Base-by-base conservation (phyloP, 1,140 invertebrate species). In the Tetramorium alpestre region DNA sequence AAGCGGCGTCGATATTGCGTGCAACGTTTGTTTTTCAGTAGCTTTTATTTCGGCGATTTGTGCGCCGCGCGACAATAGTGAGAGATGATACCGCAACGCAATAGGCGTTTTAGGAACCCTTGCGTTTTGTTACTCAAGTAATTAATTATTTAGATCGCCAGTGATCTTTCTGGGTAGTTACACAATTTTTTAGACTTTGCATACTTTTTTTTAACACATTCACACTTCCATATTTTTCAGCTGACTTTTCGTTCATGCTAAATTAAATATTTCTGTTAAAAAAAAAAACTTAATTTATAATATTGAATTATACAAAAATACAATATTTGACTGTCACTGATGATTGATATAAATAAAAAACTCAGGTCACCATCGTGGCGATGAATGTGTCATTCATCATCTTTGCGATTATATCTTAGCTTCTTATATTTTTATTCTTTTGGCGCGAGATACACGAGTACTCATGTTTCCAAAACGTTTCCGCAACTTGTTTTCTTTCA, bases 1-100 rank as follows among this genome's bases (percentile, higher is more conserved):
- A 85, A 60, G 13, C 54, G 10, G 8, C 49, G 65, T 81, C 38
- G 78, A 81, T 70, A 70, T 81, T 70, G 78, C 54, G 60, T 47
- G 28, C 60, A 49, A 47, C 64, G 69, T 60, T 84, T 73, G 80
- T 73, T 84, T 73, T 75, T 73, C 28, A 25, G 28, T 47, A n/a
- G 25, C 80, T 22, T 82, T 82, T 82, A 54, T 82, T 73, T 47
- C 25, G 22, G 16, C 7, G 56, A 18, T 28, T 33, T 60, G 54
- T 38, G 8, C n/a, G 25, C 13, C 10, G 10, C 41, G 69, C 44
- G 80, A 73, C 80, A 47, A 82, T 33, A 16, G 67, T 11, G 44
- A 16, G 28, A 25, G 33, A 25, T 33, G 38, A 54, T 54, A 51
- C 41, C 25, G 54, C 25, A n/a, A 60, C 22, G 80, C 80, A n/a